Conservation (phyloP, 2,888 invertebrate genomes). For the Microplitis deprimator region DNA sequence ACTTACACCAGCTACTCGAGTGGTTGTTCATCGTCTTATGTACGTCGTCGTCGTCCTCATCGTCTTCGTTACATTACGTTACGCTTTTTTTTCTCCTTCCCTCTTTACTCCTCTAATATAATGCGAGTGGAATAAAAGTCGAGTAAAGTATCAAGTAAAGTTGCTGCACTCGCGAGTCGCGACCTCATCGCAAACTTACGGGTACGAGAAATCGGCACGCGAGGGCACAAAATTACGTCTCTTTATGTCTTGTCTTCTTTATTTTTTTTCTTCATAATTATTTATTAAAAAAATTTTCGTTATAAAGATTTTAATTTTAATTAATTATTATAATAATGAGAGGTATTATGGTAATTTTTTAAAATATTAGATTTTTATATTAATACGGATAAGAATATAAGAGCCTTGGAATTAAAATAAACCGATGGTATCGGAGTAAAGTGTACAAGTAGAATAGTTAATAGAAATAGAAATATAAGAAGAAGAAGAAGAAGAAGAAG, state of each 20-base stretch:
- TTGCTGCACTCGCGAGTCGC: slow-evolving; percentile 48
- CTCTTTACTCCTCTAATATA: not conserved
- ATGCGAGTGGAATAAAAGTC: slow-evolving; percentile 27
- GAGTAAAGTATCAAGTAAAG: slow-evolving; percentile 41
- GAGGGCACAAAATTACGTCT: slow-evolving; percentile 32
- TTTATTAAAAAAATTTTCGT: not conserved
- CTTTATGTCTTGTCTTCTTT: slow-evolving; percentile 1
- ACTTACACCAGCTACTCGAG: slow-evolving; percentile 63
- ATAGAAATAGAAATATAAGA: not conserved
- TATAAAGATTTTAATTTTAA: slow-evolving; percentile 3
- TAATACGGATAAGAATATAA: not conserved
- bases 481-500: not conserved
- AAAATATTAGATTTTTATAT: not conserved
- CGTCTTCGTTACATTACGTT: slow-evolving; percentile 43
- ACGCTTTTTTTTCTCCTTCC: not conserved
- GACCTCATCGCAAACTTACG: slow-evolving; percentile 61
- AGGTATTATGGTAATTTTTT: not conserved
- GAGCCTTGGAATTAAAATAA: not conserved
- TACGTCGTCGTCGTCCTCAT: slow-evolving; percentile 54
- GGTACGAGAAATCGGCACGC: slow-evolving; percentile 39
- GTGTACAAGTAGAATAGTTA: not conserved
- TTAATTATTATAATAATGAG: not conserved
- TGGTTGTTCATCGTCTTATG: slow-evolving; percentile 12
- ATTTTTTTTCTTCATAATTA: not conserved
- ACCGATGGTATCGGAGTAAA: not conserved